Evolutionary conservation across 2,113 vertebrate species (phyloP), one percentile per base, ranked within the genome.

Genomic region (Forbesichthys papilliferus): DNA sequence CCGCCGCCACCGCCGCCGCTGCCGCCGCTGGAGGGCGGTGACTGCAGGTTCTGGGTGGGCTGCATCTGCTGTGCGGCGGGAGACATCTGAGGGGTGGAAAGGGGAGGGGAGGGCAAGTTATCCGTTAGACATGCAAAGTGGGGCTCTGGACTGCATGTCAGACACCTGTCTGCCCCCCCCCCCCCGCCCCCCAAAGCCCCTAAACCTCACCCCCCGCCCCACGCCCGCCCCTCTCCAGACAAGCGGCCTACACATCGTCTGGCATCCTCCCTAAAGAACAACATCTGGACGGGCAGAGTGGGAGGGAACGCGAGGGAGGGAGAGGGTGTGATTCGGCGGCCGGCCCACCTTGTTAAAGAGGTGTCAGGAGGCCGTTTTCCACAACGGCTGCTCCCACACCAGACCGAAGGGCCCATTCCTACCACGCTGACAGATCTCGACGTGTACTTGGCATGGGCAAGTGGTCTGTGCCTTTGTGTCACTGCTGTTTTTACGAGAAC

Each of bases 51-150:
- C 91, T 98, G 97, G 2, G 96, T 96, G 69, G 96, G 95, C 87
- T 99, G 98, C 95, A 99, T 99, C 91, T 99, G 98, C 89, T 98
- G 98, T 0, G 96, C 93, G 0, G 97, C 96, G 1, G 97, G 95
- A 16, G 97, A 98, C 83, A 99, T 95, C 98, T 99, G 91, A 55
- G 73, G 85, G 47, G 71, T 3, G 57, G 52, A 12, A 36, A 56
- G 6, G n/a, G 12, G 48, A 18, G 49, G 49, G n/a, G n/a, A 55
- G 78, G 64, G 60, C 69, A 67, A 11, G 67, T 5, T 33, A 49
- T 73, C 55, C 4, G 63, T n/a, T 60, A 64, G 60, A 84, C 75
- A 42, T 46, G 58, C 58, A 68, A 66, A 42, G 75, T 67, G 72
- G 69, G 71, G 54, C 27, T 52, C 78, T 90, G 87, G 78, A 75